These are phyloP conservation scores for Xylophagus ater DNA, from an alignment of 2,888 invertebrate genomes.

Conservation along the genomic window DNA sequence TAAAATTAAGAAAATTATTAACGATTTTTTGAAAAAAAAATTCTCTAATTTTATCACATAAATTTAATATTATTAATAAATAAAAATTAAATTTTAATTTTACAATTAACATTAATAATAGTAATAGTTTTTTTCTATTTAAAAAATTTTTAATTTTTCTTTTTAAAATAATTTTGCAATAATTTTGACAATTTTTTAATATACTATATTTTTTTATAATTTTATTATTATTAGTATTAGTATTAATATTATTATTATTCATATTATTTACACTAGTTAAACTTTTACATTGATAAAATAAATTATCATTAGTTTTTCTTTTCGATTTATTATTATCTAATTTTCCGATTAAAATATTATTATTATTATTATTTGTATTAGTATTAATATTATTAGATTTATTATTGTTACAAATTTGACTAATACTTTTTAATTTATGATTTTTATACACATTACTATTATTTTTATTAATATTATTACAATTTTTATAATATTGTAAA, in stretches of 20 bases:
- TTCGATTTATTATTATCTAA: not conserved
- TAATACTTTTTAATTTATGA: conserved; percentile 5
- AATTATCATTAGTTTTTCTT: not conserved
- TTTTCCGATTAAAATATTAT: conserved; percentile 6
- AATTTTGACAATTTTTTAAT: not conserved
- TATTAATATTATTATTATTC: not conserved
- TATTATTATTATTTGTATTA: conserved; percentile 1
- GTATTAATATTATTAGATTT: conserved; percentile 5
- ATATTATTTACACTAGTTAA: conserved; percentile 6
- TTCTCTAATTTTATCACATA: conserved; percentile 15
- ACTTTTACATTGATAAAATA: conserved; percentile 2
- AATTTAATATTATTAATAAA: conserved; percentile 11
- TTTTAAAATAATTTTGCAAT: no score
- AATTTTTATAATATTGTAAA: conserved; percentile 2
- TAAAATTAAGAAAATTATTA: conserved; percentile 6
- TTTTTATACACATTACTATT: conserved; percentile 4
- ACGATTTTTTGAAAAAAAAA: conserved; percentile 5
- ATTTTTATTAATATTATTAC: conserved; percentile 5
- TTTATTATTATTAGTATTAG: not conserved
- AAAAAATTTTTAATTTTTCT: not conserved
- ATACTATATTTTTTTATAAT: not conserved
- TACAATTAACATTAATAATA: not conserved
- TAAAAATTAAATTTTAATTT: conserved; percentile 7
- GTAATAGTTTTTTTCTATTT: not conserved
- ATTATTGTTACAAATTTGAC: conserved; percentile 4